phyloP scores from a whole-genome alignment of 2,113 vertebrate genomes.

The Capreolus pygargus region DNA sequence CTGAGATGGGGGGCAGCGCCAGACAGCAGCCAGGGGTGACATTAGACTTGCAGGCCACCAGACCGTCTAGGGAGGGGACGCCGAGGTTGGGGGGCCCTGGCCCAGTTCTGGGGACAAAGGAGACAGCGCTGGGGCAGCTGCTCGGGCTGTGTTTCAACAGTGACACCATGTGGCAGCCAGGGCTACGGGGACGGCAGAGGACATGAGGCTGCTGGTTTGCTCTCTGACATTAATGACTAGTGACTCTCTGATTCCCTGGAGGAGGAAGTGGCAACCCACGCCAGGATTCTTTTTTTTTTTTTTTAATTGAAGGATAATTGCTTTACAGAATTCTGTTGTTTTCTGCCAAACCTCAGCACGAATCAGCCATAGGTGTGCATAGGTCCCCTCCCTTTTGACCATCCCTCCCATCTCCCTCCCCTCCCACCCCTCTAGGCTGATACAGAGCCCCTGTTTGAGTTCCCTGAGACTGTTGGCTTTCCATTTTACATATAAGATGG shows the following conservation, averaged over 20 bases:
- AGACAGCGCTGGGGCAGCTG: background rate
- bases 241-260: background rate
- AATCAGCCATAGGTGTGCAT: background rate
- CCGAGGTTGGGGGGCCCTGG: background rate
- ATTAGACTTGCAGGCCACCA: background rate
- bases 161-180: conserved; percentile 70
- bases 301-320: background rate
- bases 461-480: background rate
- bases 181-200: background rate
- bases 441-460: background rate
- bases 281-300: background rate
- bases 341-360: background rate
- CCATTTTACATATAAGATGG: background rate
- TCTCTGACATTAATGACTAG: background rate
- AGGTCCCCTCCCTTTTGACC: background rate
- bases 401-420: background rate
- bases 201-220: background rate
- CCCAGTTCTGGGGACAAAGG: background rate
- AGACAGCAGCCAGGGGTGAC: background rate
- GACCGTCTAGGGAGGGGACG: rapidly evolving
- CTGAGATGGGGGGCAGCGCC: background rate
- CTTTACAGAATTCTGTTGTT: background rate
- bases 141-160: conserved; percentile 64
- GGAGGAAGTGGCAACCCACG: background rate
- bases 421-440: background rate